Conservation (phyloP, 2,888 invertebrate species). For the Rhagium mordax region DNA sequence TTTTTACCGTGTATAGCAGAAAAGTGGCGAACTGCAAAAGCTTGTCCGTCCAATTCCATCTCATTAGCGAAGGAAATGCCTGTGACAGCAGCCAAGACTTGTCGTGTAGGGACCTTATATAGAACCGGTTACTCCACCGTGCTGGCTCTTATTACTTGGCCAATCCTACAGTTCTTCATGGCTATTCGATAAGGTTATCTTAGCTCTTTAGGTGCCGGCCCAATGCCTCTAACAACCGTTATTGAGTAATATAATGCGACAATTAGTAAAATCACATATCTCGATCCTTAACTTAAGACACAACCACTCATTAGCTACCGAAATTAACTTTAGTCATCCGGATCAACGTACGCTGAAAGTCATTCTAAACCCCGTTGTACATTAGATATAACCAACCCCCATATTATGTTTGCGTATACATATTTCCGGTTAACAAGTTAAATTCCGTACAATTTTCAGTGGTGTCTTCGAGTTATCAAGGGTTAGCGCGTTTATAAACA, state of each 20-base stretch:
- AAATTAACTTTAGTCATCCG: slow-evolving; percentile 17
- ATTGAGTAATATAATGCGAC: slow-evolving; percentile 64
- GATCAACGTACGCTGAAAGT: background rate
- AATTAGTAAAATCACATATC: slow-evolving; percentile 61
- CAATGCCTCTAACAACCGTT: slow-evolving; percentile 64
- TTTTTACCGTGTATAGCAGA: slow-evolving; percentile 56
- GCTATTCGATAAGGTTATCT: slow-evolving; percentile 69
- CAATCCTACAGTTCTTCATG: slow-evolving; percentile 65
- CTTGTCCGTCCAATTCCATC: slow-evolving; percentile 71
- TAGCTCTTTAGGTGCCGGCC: slow-evolving; percentile 63
- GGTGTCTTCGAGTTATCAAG: too few relatives aligned
- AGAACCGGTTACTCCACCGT: slow-evolving; percentile 59
- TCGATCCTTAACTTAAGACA: slow-evolving; percentile 46
- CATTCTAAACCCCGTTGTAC: background rate
- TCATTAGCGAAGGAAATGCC: slow-evolving; percentile 71
- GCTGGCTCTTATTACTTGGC: slow-evolving; percentile 63
- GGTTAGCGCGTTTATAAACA: too few relatives aligned
- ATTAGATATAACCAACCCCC: background rate
- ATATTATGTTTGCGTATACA: slow-evolving; percentile 13
- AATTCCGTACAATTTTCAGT: too few relatives aligned
- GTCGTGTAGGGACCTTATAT: slow-evolving; percentile 69
- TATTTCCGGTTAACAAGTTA: too few relatives aligned
- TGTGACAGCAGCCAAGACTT: slow-evolving; percentile 67
- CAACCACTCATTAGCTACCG: slow-evolving; percentile 50
- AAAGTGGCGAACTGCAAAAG: slow-evolving; percentile 63